A percentile compares a stretch with the other conserved stretches of the same genome.
These are phyloP conservation scores for Chaenodraco wilsoni DNA, from an alignment of 2,797 vertebrate species.

Conservation along the genomic window DNA sequence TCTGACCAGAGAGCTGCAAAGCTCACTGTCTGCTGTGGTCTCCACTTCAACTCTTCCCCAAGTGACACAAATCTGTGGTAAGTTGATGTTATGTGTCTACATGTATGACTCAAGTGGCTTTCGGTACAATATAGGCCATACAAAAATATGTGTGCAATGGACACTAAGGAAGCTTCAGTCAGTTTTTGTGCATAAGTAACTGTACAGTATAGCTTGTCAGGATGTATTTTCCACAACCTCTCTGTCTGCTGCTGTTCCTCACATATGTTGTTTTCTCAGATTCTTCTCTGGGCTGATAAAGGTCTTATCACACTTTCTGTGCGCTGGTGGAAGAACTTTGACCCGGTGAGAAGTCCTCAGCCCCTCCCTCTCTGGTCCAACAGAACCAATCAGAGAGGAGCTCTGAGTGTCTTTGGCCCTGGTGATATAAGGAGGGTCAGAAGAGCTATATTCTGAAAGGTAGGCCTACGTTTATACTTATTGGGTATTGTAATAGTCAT, in stretches of 20 bases:
- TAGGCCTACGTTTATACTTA: slow-evolving; percentile 36
- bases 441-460: slow-evolving; percentile 48
- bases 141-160: neutral
- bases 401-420: slow-evolving; percentile 25
- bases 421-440: slow-evolving; percentile 15
- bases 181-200: neutral
- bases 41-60: slow-evolving; percentile 19
- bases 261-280: slow-evolving; percentile 71
- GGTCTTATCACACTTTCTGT: slow-evolving; percentile 67
- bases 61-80: slow-evolving; percentile 44
- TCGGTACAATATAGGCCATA: neutral
- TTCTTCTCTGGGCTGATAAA: slow-evolving; percentile 66
- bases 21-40: slow-evolving; percentile 15
- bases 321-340: slow-evolving; percentile 75
- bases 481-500: neutral
- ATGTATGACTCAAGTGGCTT: neutral
- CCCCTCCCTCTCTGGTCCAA: slow-evolving; percentile 29
- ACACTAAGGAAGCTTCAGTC: neutral
- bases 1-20: slow-evolving; percentile 35
- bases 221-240: neutral
- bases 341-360: slow-evolving; percentile 53
- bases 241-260: neutral
- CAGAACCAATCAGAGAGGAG: slow-evolving; percentile 51
- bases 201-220: neutral
- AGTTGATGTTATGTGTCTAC: slow-evolving; percentile 28